These are phyloP conservation scores for Theonella swinhoei DNA, from an alignment of 37 sponge, comb jelly and placozoan genomes.

Conservation along the genomic window DNA sequence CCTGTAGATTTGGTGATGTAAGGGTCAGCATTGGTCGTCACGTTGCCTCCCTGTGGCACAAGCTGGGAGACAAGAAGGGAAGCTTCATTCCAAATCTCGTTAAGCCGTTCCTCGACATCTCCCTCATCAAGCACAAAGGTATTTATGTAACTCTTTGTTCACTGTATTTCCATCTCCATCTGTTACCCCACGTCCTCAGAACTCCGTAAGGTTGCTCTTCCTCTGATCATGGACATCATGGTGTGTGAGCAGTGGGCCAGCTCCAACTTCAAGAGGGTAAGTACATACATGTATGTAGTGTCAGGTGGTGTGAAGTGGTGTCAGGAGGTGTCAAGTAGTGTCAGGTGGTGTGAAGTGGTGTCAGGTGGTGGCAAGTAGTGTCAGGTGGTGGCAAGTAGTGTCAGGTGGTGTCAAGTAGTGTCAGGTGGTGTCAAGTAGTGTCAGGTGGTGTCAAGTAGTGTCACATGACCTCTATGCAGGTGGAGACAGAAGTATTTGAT, in stretches of 20 bases:
- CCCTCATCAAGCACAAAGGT: slow-evolving; percentile 56
- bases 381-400: slow-evolving; percentile 1
- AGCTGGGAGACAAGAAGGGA: slow-evolving; percentile 41
- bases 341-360: slow-evolving; percentile 33
- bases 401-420: slow-evolving; percentile 17
- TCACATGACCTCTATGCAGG: slow-evolving; percentile 20
- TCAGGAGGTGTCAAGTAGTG: slow-evolving; percentile 37
- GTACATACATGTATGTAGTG: neutral
- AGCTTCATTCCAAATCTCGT: slow-evolving; percentile 67
- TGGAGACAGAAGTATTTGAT: slow-evolving; percentile 70
- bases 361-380: slow-evolving; percentile 18
- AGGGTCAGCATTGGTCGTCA: slow-evolving; percentile 35
- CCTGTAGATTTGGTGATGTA: slow-evolving; percentile 78
- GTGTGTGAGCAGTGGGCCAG: slow-evolving; percentile 42
- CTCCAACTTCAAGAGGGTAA: slow-evolving; percentile 62
- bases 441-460: slow-evolving; percentile 3
- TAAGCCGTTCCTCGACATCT: slow-evolving; percentile 43
- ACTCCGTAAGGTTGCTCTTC: slow-evolving; percentile 35
- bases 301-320: slow-evolving; percentile 21
- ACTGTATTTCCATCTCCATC: neutral
- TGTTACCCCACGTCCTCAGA: slow-evolving; percentile 1
- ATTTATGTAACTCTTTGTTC: neutral
- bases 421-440: slow-evolving; percentile 37
- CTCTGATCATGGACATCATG: slow-evolving; percentile 65
- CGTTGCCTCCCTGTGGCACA: slow-evolving; percentile 54